Percentiles rank a stretch among this genome's conserved stretches.
Evolutionary conservation across 2,888 invertebrate genomes (phyloP).

Genomic region (Phragmatobia fuliginosa): DNA sequence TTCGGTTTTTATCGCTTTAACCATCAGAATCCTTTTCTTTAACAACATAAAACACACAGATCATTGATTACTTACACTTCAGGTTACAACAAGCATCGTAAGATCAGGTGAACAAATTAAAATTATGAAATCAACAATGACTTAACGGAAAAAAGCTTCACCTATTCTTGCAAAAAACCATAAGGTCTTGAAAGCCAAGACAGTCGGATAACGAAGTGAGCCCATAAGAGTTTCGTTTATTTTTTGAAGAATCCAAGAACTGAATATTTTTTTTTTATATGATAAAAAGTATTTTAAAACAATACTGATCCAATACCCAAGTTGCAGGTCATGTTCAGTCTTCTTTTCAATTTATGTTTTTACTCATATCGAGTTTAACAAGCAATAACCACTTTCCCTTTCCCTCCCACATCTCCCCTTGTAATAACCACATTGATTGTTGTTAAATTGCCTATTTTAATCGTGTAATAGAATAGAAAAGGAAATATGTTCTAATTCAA

Average conservation of each 20-base stretch:
- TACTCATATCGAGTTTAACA: neutral
- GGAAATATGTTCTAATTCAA: neutral
- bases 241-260: neutral
- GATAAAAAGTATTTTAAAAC: neutral
- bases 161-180: neutral
- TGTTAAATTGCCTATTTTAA: neutral
- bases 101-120: neutral
- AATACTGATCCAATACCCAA: neutral
- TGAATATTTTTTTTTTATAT: neutral
- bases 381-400: too few species aligned
- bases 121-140: neutral
- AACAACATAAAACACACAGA: neutral
- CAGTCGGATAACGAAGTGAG: neutral
- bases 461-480: neutral
- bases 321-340: neutral
- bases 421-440: neutral
- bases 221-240: neutral
- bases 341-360: neutral
- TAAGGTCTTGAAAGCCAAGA: neutral
- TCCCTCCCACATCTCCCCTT: too few species aligned
- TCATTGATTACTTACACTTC: neutral
- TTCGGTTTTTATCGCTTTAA: neutral
- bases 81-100: too few species aligned
- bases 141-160: neutral
- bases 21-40: neutral